These are phyloP conservation scores for Zophobas atratus DNA, from an alignment of 1,140 invertebrate species.

Conservation along the genomic window DNA sequence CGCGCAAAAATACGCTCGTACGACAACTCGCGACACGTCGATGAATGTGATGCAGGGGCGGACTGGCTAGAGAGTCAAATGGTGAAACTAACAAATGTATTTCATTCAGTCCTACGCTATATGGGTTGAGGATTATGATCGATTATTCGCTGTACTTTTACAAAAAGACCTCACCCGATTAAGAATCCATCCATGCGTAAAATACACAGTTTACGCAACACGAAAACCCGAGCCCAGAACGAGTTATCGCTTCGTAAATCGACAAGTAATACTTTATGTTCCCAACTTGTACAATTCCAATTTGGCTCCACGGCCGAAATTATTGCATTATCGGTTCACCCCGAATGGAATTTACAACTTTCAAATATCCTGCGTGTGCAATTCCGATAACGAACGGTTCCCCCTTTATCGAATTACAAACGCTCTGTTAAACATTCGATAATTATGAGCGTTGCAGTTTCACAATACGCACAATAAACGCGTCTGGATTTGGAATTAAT, in stretches of 20 bases:
- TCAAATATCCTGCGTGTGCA: conserved; percentile 43
- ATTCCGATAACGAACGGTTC: conserved; percentile 43
- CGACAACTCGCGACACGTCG: neutral
- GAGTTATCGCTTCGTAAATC: no score
- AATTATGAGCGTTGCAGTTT: conserved; percentile 44
- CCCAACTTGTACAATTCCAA: neutral
- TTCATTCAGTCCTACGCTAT: no score
- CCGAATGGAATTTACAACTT: conserved; percentile 36
- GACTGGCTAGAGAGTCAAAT: no score
- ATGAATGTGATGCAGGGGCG: no score
- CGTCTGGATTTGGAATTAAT: conserved; percentile 31
- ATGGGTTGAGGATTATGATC: no score
- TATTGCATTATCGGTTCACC: conserved; percentile 32
- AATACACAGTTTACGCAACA: no score
- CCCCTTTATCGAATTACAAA: conserved; percentile 45
- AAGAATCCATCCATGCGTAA: no score
- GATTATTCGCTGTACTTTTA: no score
- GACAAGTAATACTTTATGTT: neutral
- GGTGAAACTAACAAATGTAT: no score
- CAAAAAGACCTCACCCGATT: no score
- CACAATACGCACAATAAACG: conserved; percentile 34
- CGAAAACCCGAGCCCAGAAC: no score
- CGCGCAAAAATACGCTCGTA: conserved; percentile 22
- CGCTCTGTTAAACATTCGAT: conserved; percentile 47
- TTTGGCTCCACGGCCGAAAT: conserved; percentile 26